Conservation (phyloP, 2,888 invertebrate genomes). For the Teinopalpus imperialis region DNA sequence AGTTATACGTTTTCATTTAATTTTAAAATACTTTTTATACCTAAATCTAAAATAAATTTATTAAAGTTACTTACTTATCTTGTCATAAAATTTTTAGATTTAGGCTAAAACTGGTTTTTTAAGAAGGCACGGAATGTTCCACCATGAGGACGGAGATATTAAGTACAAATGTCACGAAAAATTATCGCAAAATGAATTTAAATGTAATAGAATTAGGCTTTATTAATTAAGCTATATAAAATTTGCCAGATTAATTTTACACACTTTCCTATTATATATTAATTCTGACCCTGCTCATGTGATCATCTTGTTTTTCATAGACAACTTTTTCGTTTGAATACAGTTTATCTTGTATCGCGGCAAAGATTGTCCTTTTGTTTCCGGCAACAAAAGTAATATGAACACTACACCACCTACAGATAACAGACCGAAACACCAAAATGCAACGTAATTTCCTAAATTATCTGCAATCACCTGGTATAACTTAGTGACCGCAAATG, state of each 20-base stretch:
- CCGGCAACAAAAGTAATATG: constrained; percentile 76
- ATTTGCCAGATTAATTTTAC: background rate
- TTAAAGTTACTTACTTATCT: too few species aligned
- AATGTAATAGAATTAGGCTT: background rate
- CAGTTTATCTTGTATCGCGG: constrained; percentile 78
- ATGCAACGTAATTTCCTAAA: constrained; percentile 77
- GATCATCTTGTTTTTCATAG: constrained; percentile 59
- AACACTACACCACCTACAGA: constrained; percentile 78
- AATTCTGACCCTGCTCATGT: constrained; percentile 59
- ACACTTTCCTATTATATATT: constrained; percentile 37
- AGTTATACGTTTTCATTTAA: too few species aligned
- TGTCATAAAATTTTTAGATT: too few species aligned
- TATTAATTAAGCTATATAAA: too few species aligned
- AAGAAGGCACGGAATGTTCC: constrained; percentile 30
- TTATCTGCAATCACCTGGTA: constrained; percentile 78
- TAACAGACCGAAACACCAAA: constrained; percentile 77
- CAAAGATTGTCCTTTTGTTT: constrained; percentile 84
- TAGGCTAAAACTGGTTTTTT: too few species aligned
- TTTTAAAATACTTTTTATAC: too few species aligned
- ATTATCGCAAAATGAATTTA: constrained; percentile 2
- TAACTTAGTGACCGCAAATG: constrained; percentile 81
- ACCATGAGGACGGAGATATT: constrained; percentile 34
- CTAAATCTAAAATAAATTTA: too few species aligned
- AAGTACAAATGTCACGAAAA: constrained; percentile 31
- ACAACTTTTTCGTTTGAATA: constrained; percentile 60